phyloP scores from a whole-genome alignment of 2,797 vertebrate species.

The Enteromius thamalakanensis region DNA sequence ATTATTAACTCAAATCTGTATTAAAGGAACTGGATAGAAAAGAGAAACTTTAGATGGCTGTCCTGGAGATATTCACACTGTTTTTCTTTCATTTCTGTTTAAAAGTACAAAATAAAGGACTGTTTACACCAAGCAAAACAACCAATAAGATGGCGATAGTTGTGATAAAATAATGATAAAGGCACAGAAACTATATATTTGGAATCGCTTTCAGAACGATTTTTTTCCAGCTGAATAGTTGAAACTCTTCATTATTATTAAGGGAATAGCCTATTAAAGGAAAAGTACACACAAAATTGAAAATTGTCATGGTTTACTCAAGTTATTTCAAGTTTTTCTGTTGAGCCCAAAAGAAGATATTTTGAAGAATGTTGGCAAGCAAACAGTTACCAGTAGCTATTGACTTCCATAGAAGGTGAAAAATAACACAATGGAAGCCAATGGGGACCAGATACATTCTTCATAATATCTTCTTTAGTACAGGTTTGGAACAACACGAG shows the following conservation, averaged over 20 bases:
- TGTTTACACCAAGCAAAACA: no score
- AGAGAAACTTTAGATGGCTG: slow-evolving; percentile 21
- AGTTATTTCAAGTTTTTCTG: background rate
- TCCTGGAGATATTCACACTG: background rate
- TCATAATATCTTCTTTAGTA: background rate
- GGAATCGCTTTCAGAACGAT: no score
- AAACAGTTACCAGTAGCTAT: background rate
- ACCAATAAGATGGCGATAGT: no score
- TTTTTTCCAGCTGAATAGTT: background rate
- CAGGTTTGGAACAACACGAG: background rate
- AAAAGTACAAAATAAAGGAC: background rate
- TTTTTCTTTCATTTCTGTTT: background rate
- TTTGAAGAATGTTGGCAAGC: background rate
- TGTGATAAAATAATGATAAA: no score
- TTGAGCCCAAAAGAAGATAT: background rate
- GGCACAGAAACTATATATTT: no score
- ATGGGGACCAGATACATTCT: background rate
- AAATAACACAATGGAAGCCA: background rate
- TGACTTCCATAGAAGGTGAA: background rate
- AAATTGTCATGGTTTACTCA: background rate
- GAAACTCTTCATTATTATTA: background rate
- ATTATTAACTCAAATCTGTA: slow-evolving; percentile 53
- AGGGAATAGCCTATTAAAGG: background rate
- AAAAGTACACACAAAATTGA: background rate
- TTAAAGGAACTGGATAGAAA: background rate